These are phyloP conservation scores for Campaea margaritaria DNA, from an alignment of 2,888 invertebrate genomes.

Conservation along the genomic window DNA sequence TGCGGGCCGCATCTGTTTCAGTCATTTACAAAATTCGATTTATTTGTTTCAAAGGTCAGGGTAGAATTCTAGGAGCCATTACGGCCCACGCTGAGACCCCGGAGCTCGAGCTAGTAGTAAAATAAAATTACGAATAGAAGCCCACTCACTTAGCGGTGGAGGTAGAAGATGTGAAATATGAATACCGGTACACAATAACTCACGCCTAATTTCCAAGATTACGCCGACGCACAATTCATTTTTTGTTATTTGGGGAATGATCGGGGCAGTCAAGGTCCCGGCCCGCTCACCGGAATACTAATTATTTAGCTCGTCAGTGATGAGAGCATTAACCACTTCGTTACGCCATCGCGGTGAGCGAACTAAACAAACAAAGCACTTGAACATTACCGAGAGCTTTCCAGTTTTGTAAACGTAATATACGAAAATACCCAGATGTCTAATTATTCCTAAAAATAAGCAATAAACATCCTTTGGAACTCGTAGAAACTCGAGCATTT, in stretches of 20 bases:
- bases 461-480: background rate
- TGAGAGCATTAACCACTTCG: background rate
- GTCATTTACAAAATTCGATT: slow-evolving; percentile 23
- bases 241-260: slow-evolving; percentile 4
- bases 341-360: background rate
- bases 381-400: background rate
- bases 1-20: background rate
- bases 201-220: slow-evolving; percentile 27
- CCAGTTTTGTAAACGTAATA: slow-evolving; percentile 5
- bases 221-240: slow-evolving; percentile 19
- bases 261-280: background rate
- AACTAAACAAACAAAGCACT: slow-evolving; percentile 9
- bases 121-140: slow-evolving; percentile 20
- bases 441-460: slow-evolving; percentile 2
- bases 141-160: slow-evolving; percentile 20
- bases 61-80: slow-evolving; percentile 11
- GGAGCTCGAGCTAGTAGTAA: background rate
- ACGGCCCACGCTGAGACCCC: slow-evolving; percentile 19
- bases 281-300: slow-evolving; percentile 13
- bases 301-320: slow-evolving; percentile 7
- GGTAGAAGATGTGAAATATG: slow-evolving; percentile 18
- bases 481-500: slow-evolving; percentile 6
- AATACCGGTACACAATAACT: slow-evolving; percentile 21
- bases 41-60: slow-evolving; percentile 24
- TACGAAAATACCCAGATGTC: background rate